Base-by-base conservation (phyloP, 2,113 vertebrate genomes). In the Pao palembangensis region DNA sequence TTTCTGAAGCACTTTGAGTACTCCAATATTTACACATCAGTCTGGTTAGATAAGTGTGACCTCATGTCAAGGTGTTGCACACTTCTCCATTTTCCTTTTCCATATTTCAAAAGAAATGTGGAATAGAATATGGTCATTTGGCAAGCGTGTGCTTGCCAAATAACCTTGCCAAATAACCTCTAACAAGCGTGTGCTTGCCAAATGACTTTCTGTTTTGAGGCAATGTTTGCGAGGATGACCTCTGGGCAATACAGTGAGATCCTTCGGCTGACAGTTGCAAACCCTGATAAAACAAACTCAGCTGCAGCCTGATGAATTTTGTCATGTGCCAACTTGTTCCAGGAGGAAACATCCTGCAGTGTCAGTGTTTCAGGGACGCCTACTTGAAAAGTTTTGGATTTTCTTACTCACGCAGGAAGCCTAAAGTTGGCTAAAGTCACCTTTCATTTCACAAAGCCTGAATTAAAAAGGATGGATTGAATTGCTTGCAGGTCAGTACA, bases 241-340 rank as follows among this genome's bases (percentile, higher is more conserved):
- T 79, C 77, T 73, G 25, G 41, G 51, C 31, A 49, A 49, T 68
- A 21, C 6, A 43, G 49, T 55, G 58, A 34, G 57, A 61, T 56
- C 58, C 50, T 70, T 44, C 49, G 68, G 62, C 75, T 80, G 72
- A 78, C 72, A 80, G 78, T 61, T 43, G 44, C 77, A 66, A 51
- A 61, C 42, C 47, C 58, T 56, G 34, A 61, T 64, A 76, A 72
- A 58, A 51, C 72, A 28, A 80, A 85, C 49, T 64, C 16, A 13
- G 31, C 23, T 48, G 18, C 61, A 48, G 31, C 44, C 44, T 42
- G 38, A 42, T 54, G 60, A 54, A 63, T 31, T 51, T 55, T 56
- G 50, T 67, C 50, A 1, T 76, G 78, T 79, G 57, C 56, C 67
- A 63, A 62, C 78, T 58, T 76, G 80, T 18, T 65, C 1, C 1